Percentiles rank a stretch among this genome's conserved stretches.
Evolutionary conservation across 2,797 vertebrate species (phyloP).

Genomic region (Tenualosa thibaudeaui): DNA sequence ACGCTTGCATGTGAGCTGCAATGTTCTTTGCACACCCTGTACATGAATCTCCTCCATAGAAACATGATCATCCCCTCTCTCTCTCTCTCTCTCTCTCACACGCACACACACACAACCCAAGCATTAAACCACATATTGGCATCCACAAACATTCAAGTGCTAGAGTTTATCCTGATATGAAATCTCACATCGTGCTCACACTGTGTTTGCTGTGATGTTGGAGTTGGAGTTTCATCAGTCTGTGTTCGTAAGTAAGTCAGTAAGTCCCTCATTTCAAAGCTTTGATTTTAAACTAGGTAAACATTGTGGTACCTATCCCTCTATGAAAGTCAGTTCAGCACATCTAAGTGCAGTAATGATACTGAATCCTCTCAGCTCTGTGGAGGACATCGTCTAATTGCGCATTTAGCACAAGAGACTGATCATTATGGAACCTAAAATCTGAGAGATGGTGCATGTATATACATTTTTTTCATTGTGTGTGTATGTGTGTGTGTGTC

Average conservation of each 20-base stretch:
- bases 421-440: not conserved
- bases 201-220: not conserved
- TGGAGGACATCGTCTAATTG: conserved; percentile 3
- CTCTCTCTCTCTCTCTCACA: not conserved
- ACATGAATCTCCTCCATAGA: not conserved
- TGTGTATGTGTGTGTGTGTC: not conserved
- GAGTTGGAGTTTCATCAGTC: not conserved
- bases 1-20: not conserved
- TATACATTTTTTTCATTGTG: not conserved
- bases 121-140: no score
- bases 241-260: no score
- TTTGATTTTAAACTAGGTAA: not conserved
- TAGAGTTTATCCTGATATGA: no score
- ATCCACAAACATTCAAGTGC: not conserved
- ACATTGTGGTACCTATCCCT: not conserved
- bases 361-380: not conserved
- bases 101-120: not conserved
- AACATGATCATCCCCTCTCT: not conserved
- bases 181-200: not conserved
- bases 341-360: not conserved
- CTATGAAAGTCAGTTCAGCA: not conserved
- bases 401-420: not conserved
- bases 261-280: not conserved
- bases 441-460: not conserved
- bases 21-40: not conserved